Evolutionary conservation across 2,797 vertebrate genomes (phyloP).

Genomic region (Alectoris magna): DNA sequence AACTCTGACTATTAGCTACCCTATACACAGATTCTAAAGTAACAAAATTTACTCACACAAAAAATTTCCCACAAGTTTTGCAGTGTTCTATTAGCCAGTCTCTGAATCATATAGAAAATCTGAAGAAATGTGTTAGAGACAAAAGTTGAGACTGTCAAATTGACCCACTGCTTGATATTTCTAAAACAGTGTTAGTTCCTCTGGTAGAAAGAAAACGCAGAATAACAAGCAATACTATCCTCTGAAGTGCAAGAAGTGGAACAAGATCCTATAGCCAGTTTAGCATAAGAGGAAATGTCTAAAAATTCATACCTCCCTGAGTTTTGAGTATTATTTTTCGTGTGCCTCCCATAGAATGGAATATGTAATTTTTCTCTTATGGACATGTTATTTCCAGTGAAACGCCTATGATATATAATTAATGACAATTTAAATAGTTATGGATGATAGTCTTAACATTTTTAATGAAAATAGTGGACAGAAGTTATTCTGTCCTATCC

Average conservation of each 20-base stretch:
- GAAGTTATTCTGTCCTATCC: conserved; percentile 68
- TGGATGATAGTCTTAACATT: conserved; percentile 75
- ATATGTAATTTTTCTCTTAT: conserved; percentile 81
- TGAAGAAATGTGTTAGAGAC: conserved; percentile 57
- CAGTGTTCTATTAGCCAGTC: conserved; percentile 64
- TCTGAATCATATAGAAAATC: conserved; percentile 43
- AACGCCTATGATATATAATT: conserved; percentile 81
- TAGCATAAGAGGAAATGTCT: conserved; percentile 81
- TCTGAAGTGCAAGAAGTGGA: conserved; percentile 80
- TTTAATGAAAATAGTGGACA: conserved; percentile 76
- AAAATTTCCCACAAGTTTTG: conserved; percentile 48
- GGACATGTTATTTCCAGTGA: conserved; percentile 82
- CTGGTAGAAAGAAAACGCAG: conserved; percentile 78
- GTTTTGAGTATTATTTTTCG: conserved; percentile 82
- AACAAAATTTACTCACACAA: conserved; percentile 39
- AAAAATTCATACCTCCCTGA: conserved; percentile 81
- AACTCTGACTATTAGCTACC: conserved; percentile 31
- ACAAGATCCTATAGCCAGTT: conserved; percentile 79
- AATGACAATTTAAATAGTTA: conserved; percentile 81
- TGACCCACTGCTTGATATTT: conserved; percentile 65
- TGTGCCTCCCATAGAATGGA: conserved; percentile 81
- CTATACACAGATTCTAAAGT: conserved; percentile 45
- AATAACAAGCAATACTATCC: conserved; percentile 79
- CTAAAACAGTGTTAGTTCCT: conserved; percentile 75
- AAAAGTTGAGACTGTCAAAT: conserved; percentile 64